Evolutionary conservation across 2,888 invertebrate genomes (phyloP), one percentile per base, ranked within the genome.

Genomic region (Epinotia brunnichana): DNA sequence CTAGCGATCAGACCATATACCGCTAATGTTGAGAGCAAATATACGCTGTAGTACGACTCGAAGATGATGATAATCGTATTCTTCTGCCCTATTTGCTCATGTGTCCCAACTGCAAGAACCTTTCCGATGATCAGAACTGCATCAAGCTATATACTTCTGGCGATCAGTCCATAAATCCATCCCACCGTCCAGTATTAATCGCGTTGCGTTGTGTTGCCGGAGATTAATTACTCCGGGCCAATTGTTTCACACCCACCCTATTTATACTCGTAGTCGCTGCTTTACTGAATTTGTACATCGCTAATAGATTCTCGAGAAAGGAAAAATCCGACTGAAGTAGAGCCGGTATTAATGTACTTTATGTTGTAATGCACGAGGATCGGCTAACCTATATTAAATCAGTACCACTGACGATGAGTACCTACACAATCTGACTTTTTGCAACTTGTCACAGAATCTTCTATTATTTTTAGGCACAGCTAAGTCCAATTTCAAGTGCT

Each of bases 201-300:
- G 73, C 67, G 73, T 73, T 51, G 72, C 68, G 56, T 62, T 48
- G 48, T 48, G 48, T 41, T 17, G 48, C 39, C 35, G 62, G 39
- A 63, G 73, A 73, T 73, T 73, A 73, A 73, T 73, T 63, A 69
- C 68, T 56, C 39, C 13, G 59, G 53, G 53, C 66, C 73, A 69
- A 73, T 73, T 73, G 73, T 73, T 73, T 73, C 73, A 62, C 72
- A 21, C 72, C 53, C 54, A 67, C 62, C 72, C 68, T 68, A 68
- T 61, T 73, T 59, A 48, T 70, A 44, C 62, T 44, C 29, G 17
- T 48, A 17, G n/a, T 39, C 10, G 64, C 15, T 11, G 61, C 11
- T 53, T 70, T 70, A 62, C 62, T 62, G 62, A 57, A 59, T 59
- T 56, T 56, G 62, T 56, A 62, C 54, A 70, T 24, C 15, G 61